These are phyloP conservation scores for Hoplodrina blanda DNA, from an alignment of 2,888 invertebrate genomes.

Conservation along the genomic window DNA sequence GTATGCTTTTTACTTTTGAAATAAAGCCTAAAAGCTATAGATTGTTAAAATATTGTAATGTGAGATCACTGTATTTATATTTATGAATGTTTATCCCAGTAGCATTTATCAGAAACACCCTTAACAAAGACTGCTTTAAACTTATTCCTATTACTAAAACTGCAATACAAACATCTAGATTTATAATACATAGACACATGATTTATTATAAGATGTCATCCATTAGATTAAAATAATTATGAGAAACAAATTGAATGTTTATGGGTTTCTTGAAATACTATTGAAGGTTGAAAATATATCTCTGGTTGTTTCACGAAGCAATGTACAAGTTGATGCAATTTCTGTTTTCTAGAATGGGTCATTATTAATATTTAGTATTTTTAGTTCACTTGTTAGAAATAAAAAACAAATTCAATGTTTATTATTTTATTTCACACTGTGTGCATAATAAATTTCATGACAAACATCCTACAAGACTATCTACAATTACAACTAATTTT, in stretches of 20 bases:
- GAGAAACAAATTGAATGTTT: slow-evolving; percentile 48
- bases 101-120: slow-evolving; percentile 36
- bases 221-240: slow-evolving; percentile 31
- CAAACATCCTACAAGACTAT: slow-evolving; percentile 57
- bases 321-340: slow-evolving; percentile 63
- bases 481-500: slow-evolving; percentile 52
- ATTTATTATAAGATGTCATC: slow-evolving; percentile 61
- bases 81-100: slow-evolving; percentile 11
- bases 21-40: background rate
- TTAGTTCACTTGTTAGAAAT: slow-evolving; percentile 77
- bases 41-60: background rate
- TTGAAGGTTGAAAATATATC: slow-evolving; percentile 18
- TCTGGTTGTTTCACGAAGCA: slow-evolving; percentile 12
- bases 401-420: slow-evolving; percentile 68
- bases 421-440: slow-evolving; percentile 63
- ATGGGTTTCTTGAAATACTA: slow-evolving; percentile 16
- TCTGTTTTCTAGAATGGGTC: slow-evolving; percentile 72
- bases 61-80: background rate
- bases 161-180: slow-evolving; percentile 16
- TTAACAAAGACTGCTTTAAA: slow-evolving; percentile 36
- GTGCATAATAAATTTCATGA: slow-evolving; percentile 23
- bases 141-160: slow-evolving; percentile 34
- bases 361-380: slow-evolving; percentile 68
- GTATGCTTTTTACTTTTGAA: background rate
- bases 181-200: slow-evolving; percentile 21